A percentile compares a stretch with the other conserved stretches of the same genome.
These are phyloP conservation scores for Calliphora vomitoria DNA, from an alignment of 2,888 invertebrate genomes.

Conservation along the genomic window DNA sequence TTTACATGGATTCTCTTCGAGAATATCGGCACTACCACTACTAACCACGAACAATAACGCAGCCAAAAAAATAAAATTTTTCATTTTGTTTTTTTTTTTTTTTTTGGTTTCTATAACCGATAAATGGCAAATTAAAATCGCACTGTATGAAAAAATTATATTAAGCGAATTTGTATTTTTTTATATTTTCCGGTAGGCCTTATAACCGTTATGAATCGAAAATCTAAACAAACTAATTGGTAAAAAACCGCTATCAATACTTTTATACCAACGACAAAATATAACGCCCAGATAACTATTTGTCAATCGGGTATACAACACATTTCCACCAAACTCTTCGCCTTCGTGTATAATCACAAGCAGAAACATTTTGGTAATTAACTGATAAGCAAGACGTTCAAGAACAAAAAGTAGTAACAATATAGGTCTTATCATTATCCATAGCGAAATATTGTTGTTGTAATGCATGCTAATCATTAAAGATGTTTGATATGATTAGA, in stretches of 20 bases:
- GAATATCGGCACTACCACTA: slow-evolving; percentile 10
- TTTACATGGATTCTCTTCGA: slow-evolving; percentile 70
- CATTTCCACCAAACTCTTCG: not conserved
- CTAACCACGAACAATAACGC: slow-evolving; percentile 35
- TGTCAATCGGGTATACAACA: slow-evolving; percentile 19
- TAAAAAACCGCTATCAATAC: slow-evolving; percentile 66
- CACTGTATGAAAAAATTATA: not conserved
- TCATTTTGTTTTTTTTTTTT: slow-evolving; percentile 62
- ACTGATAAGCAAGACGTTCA: slow-evolving; percentile 58
- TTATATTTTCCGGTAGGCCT: not conserved
- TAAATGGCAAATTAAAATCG: not conserved
- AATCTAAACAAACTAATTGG: slow-evolving; percentile 76
- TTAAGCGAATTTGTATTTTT: not conserved
- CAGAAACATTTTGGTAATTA: slow-evolving; percentile 56
- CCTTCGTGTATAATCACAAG: not conserved
- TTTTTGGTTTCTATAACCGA: slow-evolving; percentile 11
- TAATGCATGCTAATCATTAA: slow-evolving; percentile 40
- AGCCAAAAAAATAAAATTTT: slow-evolving; percentile 47
- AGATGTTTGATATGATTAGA: not conserved
- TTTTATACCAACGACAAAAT: slow-evolving; percentile 77
- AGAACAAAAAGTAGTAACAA: slow-evolving; percentile 30
- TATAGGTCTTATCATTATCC: slow-evolving; percentile 58
- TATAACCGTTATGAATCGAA: slow-evolving; percentile 29
- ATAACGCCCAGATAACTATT: not conserved
- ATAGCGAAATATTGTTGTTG: not conserved